A percentile compares a stretch with the other conserved stretches of the same genome.
phyloP scores from a whole-genome alignment of 1,140 invertebrate species.

The Macrobrachium nipponense region DNA sequence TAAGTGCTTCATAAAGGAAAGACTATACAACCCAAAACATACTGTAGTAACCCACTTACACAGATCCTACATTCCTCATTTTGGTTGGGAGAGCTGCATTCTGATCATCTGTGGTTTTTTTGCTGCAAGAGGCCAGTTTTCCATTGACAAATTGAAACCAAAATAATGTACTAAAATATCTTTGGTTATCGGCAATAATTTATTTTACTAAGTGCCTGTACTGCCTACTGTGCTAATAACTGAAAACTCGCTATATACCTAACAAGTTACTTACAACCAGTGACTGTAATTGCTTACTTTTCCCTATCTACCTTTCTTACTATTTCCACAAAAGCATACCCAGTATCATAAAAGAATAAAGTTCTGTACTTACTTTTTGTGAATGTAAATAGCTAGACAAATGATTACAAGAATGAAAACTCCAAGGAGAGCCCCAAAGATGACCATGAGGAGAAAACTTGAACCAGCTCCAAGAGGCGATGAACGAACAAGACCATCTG shows the following conservation, averaged over 20 bases:
- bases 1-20: no score
- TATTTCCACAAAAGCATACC: neutral
- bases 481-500: conserved; percentile 65
- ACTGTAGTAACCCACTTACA: conserved; percentile 31
- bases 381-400: conserved; percentile 80
- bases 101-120: conserved; percentile 40
- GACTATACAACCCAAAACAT: no score
- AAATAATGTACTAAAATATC: no score
- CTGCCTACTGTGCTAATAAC: no score
- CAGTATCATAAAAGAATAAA: neutral
- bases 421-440: conserved; percentile 79
- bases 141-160: neutral
- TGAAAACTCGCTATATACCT: no score
- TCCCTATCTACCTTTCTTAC: neutral
- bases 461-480: conserved; percentile 66
- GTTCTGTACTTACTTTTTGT: conserved; percentile 76
- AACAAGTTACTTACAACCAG: no score
- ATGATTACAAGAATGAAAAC: conserved; percentile 80
- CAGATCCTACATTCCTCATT: conserved; percentile 49
- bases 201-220: no score
- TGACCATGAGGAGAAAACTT: conserved; percentile 76
- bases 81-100: conserved; percentile 47
- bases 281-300: neutral
- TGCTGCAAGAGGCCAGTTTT: conserved; percentile 29
- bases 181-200: no score